Evolutionary conservation across 2,888 invertebrate genomes (phyloP), one percentile per base, ranked within the genome.

Genomic region (Orchesellides sinensis): DNA sequence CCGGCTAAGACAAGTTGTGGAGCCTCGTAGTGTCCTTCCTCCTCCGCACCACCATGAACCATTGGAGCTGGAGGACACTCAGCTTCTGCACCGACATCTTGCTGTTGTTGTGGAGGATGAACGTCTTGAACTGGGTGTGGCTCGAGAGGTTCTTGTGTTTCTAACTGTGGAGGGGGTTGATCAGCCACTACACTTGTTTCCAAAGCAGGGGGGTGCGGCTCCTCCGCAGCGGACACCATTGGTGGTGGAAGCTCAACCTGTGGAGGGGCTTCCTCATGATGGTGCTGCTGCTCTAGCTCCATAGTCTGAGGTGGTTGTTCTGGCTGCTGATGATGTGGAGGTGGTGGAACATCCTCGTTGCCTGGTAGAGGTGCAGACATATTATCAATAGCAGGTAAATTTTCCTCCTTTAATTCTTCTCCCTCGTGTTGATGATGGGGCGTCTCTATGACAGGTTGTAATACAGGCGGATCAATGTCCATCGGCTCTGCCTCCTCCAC

Each of bases 391-490:
- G 54, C 29, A 3, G 73, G 73, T 4, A 73, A 14, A 73, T 49
- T 45, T 29, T 73, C 73, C 1, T 73, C 73, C n/a, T 73, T 72
- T 19, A 35, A 54, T 25, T 49, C 72, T 6, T 35, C n/a, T 17
- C 63, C 73, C 1, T 35, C n/a, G n/a, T n/a, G n/a, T n/a, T n/a
- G n/a, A n/a, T n/a, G n/a, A n/a, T n/a, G n/a, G n/a, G n/a, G n/a
- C n/a, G n/a, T n/a, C n/a, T n/a, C n/a, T n/a, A n/a, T 61, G 2
- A 63, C 73, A 17, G 73, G 17, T 4, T 61, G 63, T 14, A 73
- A 32, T 4, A 73, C 65, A 19, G 74, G 74, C n/a, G 74, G 75
- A 40, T 75, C 75, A 66, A 75, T 56, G 17, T 75, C 75, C 75
- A 75, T 75, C 0, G 75, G 54, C 23, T 75, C 75, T 25, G 12